Conservation (phyloP, 2,888 invertebrate genomes). For the Endomychus coccineus region DNA sequence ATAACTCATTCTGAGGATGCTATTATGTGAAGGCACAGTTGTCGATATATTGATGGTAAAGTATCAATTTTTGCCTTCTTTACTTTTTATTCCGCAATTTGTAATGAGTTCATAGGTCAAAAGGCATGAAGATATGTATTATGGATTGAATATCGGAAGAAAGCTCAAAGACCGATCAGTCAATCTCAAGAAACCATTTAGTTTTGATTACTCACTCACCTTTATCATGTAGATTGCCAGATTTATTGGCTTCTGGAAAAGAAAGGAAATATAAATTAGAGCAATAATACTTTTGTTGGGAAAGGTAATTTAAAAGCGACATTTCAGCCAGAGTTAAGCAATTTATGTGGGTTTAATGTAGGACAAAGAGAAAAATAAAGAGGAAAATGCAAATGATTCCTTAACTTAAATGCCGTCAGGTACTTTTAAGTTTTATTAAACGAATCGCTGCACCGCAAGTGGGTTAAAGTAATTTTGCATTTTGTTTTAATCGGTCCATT, state of each 20-base stretch:
- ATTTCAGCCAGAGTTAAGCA: slow-evolving; percentile 6
- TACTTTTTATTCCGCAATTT: no score
- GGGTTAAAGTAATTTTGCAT: slow-evolving; percentile 41
- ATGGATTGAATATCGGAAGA: no score
- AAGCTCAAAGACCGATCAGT: no score
- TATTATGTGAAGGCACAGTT: no score
- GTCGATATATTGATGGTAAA: no score
- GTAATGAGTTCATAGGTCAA: no score
- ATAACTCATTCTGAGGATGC: no score
- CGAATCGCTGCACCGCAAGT: slow-evolving; percentile 34
- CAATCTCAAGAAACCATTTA: no score
- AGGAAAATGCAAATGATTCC: slow-evolving; percentile 33
- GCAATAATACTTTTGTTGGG: slow-evolving; percentile 8
- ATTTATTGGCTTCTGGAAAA: slow-evolving; percentile 9
- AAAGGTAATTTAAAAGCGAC: slow-evolving; percentile 8
- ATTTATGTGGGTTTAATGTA: slow-evolving; percentile 17
- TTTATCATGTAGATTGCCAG: slow-evolving; percentile 7
- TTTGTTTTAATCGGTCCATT: slow-evolving; percentile 39
- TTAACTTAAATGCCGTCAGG: slow-evolving; percentile 33
- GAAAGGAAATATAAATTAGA: slow-evolving; percentile 10
- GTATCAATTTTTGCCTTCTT: no score
- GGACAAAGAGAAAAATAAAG: slow-evolving; percentile 21
- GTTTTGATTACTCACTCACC: no score
- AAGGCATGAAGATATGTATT: no score
- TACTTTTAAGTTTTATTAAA: slow-evolving; percentile 36